Evolutionary conservation across 2,797 vertebrate genomes (phyloP), one percentile per base, ranked within the genome.

Genomic region (Morelia viridis): DNA sequence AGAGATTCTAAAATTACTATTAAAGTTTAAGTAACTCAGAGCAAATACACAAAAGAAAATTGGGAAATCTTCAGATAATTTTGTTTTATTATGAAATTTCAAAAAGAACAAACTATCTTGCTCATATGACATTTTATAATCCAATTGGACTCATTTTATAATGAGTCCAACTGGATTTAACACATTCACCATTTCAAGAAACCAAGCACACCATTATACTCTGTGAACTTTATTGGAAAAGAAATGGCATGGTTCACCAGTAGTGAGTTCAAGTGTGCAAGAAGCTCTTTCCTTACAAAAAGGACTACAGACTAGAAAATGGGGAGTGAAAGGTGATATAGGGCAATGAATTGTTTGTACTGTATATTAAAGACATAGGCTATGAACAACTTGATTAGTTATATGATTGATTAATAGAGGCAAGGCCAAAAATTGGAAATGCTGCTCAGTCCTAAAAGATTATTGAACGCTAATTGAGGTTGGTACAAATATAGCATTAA

Each of bases 321-420:
- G 4, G 26, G 31, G 50, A 35, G 22, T 46, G 22, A 91, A 91
- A 88, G 26, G 26, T 26, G 11, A 71, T 58, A 86, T 46, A 13
- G 58, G 41, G 26, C 41, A 57, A 46, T 60, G 10, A 53, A 58
- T 17, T 88, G 41, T 58, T 41, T 17, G 46, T 56, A 11, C 46
- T 17, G 46, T 56, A 11, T 60, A 60, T 91, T 87, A 68, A 87
- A 58, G 22, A 17, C 53, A 19, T 53, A 41, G 0, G 26, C 26
- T 87, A 53, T 91, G 53, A 83, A 6, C 46, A 31, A 56, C 64
- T 26, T 64, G 35, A 46, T 64, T 88, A 58, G 68, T 31, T 88
- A 83, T 91, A 80, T 91, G 86, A 87, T 58, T 61, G 65, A 92
- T 92, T 88, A 88, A 80, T 83, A 92, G 68, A 56, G 58, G 83